Evolutionary conservation across 2,113 vertebrate genomes (phyloP).

Genomic region (Stegostoma tigrinum): DNA sequence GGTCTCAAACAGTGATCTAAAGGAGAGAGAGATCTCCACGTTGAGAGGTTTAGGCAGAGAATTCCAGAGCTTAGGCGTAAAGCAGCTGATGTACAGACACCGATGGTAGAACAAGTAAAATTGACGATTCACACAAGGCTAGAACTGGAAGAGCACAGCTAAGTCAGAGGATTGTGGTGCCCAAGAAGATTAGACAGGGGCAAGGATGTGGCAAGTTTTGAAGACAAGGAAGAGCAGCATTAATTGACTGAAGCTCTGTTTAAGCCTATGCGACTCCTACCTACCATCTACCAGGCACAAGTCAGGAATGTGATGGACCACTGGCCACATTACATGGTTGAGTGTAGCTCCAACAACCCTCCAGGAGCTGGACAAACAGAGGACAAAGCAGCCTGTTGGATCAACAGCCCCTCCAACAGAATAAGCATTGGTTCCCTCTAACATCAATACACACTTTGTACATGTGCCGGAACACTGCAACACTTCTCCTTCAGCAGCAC

Average conservation of each 20-base stretch:
- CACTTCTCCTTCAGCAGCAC: too few species aligned
- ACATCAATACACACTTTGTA: too few species aligned
- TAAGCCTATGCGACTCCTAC: background rate
- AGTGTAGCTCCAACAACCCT: too few species aligned
- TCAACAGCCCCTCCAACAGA: too few species aligned
- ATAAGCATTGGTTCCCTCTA: too few species aligned
- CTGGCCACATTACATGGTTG: too few species aligned
- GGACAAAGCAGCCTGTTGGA: too few species aligned
- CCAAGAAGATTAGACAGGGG: background rate
- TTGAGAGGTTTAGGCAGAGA: background rate
- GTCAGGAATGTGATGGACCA: too few species aligned
- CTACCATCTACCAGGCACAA: too few species aligned
- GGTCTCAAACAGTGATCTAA: background rate
- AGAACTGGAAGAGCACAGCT: background rate
- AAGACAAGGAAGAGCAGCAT: background rate
- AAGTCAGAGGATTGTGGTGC: background rate
- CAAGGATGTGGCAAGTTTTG: background rate
- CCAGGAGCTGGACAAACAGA: too few species aligned
- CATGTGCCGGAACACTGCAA: too few species aligned
- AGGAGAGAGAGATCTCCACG: background rate
- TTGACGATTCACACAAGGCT: background rate
- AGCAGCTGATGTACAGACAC: background rate
- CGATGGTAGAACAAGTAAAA: background rate
- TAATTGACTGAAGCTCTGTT: background rate
- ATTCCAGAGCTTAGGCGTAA: background rate